Evolutionary conservation across 1,140 invertebrate species (phyloP), one percentile per base, ranked within the genome.

Genomic region (Heterodera carotae): DNA sequence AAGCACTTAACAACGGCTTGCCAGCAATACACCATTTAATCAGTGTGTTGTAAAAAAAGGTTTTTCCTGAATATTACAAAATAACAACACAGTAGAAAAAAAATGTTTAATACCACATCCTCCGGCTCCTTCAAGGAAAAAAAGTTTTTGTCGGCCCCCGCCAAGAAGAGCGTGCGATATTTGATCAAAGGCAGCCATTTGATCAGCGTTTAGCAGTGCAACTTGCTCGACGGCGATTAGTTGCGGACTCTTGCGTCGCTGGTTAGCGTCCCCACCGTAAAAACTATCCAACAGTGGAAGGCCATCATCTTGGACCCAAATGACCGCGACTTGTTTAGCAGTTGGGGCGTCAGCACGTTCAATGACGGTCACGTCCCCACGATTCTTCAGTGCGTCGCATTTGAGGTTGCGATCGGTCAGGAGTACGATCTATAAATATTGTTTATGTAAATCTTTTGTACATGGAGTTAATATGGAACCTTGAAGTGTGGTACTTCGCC

Each of bases 91-190:
- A 33, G 62, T 15, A 66, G 2, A 29, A 87, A 2, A 88, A 56
- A 76, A 88, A 89, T 1, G 87, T 89, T 84, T 88, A 39, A 5
- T 88, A 12, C 87, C 84, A 15, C 82, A 87, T n/a, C 84, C 86
- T 67, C 83, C 86, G 12, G 84, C 81, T 22, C 85, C 85, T 78
- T 85, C 75, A 39, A n/a, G n/a, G n/a, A n/a, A n/a, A n/a, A n/a
- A n/a, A n/a, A n/a, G n/a, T n/a, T n/a, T n/a, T n/a, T n/a, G 62
- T 10, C 33, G 7, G 62, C 15, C 62, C 15, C 7, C 33, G 15
- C 62, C 15, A 6, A 33, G 27, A 66, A 66, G 7, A 8, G 62
- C 62, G 15, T 12, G 7, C 12, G 27, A 66, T 8, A 66, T 66
- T 64, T 33, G 27, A 66, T 66, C 62, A 66, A 66, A 66, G 8